A percentile compares a stretch with the other conserved stretches of the same genome.
Conservation (phyloP, 2,888 invertebrate species). For the Clusia tigrina region DNA sequence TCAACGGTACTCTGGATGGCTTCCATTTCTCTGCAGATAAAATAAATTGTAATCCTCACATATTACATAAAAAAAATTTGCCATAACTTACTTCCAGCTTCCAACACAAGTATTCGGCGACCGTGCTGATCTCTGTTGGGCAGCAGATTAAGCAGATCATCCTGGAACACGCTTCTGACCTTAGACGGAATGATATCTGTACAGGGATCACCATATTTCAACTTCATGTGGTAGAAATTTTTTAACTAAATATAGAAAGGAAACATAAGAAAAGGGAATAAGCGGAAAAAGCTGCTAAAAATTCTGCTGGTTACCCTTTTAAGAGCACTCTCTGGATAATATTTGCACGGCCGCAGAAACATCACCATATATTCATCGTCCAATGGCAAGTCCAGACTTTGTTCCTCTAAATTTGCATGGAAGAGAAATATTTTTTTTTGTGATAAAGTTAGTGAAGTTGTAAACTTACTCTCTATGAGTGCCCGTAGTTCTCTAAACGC, state of each 20-base stretch:
- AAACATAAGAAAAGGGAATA: neutral
- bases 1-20: conserved; percentile 72
- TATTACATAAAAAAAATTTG: neutral
- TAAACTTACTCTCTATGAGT: conserved; percentile 66
- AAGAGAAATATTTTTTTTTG: neutral
- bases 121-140: conserved; percentile 75
- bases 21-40: conserved; percentile 75
- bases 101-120: conserved; percentile 73
- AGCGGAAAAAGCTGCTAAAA: neutral
- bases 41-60: no score
- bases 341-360: conserved; percentile 87
- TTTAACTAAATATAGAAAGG: conserved; percentile 68
- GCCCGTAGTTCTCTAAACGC: conserved; percentile 69
- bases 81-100: conserved; percentile 74
- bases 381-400: conserved; percentile 70
- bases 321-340: conserved; percentile 82
- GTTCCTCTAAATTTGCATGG: conserved; percentile 67
- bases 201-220: conserved; percentile 71
- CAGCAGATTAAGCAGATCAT: conserved; percentile 74
- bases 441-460: neutral
- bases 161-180: conserved; percentile 71
- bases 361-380: conserved; percentile 78
- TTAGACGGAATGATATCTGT: conserved; percentile 70
- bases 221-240: conserved; percentile 75
- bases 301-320: conserved; percentile 69